Conservation (phyloP, 1,140 invertebrate species). For the Solen grandis region DNA sequence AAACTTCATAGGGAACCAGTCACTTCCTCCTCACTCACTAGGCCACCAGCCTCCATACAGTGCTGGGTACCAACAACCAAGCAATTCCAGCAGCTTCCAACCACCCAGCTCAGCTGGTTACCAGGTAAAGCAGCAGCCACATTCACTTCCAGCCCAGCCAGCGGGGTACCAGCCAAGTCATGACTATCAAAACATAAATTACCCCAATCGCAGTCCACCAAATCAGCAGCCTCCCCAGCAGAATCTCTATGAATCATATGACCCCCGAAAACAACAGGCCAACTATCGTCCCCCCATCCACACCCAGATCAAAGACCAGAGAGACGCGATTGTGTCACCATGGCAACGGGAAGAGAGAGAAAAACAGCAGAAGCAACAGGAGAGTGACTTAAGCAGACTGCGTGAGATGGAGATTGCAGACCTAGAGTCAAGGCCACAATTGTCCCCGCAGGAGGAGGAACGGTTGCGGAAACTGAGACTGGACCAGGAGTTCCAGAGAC, state of each 20-base stretch:
- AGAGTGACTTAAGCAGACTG: constrained; percentile 65
- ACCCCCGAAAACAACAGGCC: constrained; percentile 51
- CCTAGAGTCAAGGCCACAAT: constrained; percentile 70
- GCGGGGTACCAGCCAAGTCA: constrained; percentile 62
- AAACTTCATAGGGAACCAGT: constrained; percentile 25
- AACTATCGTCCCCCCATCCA: constrained; percentile 32
- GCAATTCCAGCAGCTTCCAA: not conserved
- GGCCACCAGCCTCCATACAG: constrained; percentile 29
- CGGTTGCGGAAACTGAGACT: constrained; percentile 74
- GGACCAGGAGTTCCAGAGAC: constrained; percentile 79
- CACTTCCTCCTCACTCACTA: constrained; percentile 30
- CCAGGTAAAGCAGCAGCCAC: constrained; percentile 55
- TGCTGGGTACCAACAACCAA: constrained; percentile 20
- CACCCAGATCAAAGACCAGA: constrained; percentile 53
- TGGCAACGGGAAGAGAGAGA: constrained; percentile 79
- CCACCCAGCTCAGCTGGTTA: constrained; percentile 22
- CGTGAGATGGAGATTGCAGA: constrained; percentile 75
- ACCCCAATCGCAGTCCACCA: constrained; percentile 56
- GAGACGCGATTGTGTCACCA: constrained; percentile 64
- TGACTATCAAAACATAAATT: constrained; percentile 76
- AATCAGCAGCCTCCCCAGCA: constrained; percentile 59
- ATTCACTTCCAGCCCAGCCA: constrained; percentile 51
- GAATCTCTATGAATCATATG: constrained; percentile 68
- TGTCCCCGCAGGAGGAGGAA: constrained; percentile 76
- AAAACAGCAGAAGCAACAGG: constrained; percentile 69